These are phyloP conservation scores for Acinonyx jubatus DNA, from an alignment of 2,113 vertebrate genomes.

Conservation along the genomic window DNA sequence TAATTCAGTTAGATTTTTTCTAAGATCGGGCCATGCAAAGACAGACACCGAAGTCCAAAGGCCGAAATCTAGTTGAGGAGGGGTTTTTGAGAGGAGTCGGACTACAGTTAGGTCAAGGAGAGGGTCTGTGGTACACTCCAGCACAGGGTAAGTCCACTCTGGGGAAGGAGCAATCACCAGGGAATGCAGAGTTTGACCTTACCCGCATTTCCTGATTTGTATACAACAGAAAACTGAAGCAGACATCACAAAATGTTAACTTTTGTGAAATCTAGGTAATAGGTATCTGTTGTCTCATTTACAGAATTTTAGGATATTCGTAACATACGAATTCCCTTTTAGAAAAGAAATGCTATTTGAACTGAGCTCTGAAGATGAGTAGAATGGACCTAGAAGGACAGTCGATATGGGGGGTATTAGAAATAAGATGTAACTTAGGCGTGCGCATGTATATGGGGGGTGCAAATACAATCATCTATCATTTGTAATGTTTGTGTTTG, in stretches of 20 bases:
- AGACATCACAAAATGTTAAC: neutral
- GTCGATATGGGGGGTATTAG: neutral
- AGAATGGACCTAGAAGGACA: neutral
- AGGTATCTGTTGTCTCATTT: neutral
- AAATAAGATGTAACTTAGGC: neutral
- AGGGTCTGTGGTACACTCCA: neutral
- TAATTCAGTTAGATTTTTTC: neutral
- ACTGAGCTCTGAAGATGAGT: neutral
- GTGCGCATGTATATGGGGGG: fast-evolving
- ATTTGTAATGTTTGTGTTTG: neutral
- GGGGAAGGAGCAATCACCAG: neutral
- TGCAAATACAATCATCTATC: neutral
- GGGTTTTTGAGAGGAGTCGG: neutral
- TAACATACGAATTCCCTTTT: neutral
- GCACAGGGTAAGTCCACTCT: neutral
- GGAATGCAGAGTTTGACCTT: neutral
- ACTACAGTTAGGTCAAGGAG: neutral
- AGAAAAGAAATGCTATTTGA: neutral
- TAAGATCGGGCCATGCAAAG: neutral
- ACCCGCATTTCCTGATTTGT: neutral
- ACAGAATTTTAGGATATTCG: neutral
- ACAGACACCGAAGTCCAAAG: neutral
- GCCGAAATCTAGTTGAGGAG: neutral
- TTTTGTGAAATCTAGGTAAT: neutral
- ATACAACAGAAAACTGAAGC: neutral